phyloP scores from a whole-genome alignment of 2,888 invertebrate species.

The Dicyrtomina minuta region DNA sequence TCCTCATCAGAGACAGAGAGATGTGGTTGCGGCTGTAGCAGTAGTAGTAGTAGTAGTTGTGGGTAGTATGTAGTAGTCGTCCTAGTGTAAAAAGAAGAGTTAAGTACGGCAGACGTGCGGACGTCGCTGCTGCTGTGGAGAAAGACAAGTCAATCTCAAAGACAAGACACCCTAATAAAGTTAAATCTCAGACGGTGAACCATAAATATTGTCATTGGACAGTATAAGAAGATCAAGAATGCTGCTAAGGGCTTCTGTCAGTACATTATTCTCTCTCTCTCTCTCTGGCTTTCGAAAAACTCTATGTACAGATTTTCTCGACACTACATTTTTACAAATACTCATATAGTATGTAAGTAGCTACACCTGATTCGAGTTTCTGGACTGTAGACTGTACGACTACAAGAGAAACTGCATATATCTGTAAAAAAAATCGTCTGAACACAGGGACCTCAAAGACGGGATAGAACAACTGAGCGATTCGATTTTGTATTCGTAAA shows the following conservation, averaged over 20 bases:
- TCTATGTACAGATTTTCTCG: slow-evolving; percentile 1
- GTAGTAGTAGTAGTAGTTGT: background rate
- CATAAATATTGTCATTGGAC: slow-evolving; percentile 31
- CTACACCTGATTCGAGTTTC: no score
- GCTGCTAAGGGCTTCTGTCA: slow-evolving; percentile 3
- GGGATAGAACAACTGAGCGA: no score
- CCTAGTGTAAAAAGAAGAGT: background rate
- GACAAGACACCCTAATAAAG: slow-evolving; percentile 31
- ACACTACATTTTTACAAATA: background rate
- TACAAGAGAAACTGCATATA: no score
- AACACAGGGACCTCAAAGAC: no score
- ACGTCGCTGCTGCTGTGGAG: slow-evolving; percentile 19
- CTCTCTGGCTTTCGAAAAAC: background rate
- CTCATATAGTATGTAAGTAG: no score
- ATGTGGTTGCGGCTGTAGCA: background rate
- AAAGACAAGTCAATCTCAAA: slow-evolving; percentile 30
- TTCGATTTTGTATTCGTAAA: no score
- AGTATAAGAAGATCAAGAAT: slow-evolving; percentile 14
- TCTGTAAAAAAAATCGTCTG: no score
- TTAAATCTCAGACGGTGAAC: slow-evolving; percentile 29
- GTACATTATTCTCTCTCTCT: background rate
- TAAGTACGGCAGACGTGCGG: slow-evolving; percentile 9
- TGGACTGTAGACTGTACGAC: no score
- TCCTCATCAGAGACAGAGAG: no score
- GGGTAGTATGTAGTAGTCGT: background rate